These are phyloP conservation scores for Sicus ferrugineus DNA, from an alignment of 2,888 invertebrate genomes.

Conservation along the genomic window DNA sequence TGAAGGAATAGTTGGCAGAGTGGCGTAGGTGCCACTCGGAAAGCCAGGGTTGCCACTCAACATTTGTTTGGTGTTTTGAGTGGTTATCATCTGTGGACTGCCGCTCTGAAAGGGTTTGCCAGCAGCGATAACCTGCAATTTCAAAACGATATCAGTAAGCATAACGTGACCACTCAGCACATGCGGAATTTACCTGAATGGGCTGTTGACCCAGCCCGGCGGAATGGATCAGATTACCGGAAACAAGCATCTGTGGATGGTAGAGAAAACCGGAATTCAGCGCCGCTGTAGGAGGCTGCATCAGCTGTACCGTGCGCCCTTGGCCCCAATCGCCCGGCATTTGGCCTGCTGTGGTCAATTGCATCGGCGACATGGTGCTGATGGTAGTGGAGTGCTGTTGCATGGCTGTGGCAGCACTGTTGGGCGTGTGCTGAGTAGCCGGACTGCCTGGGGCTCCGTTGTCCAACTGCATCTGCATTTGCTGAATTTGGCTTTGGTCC, in stretches of 20 bases:
- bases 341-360: slow-evolving; percentile 69
- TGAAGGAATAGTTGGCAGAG: slow-evolving; percentile 69
- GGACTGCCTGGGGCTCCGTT: slow-evolving; percentile 65
- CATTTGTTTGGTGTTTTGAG: slow-evolving; percentile 75
- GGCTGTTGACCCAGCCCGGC: slow-evolving; percentile 61
- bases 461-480: slow-evolving; percentile 63
- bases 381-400: slow-evolving; percentile 71
- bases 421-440: slow-evolving; percentile 63
- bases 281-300: slow-evolving; percentile 72
- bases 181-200: slow-evolving; percentile 67
- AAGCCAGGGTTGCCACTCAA: slow-evolving; percentile 64
- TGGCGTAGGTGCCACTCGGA: slow-evolving; percentile 71
- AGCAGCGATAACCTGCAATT: slow-evolving; percentile 69
- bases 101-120: slow-evolving; percentile 86
- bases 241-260: slow-evolving; percentile 84
- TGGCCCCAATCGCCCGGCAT: slow-evolving; percentile 74
- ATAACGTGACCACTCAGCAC: no score
- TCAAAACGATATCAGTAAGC: neutral
- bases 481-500: slow-evolving; percentile 66
- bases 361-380: slow-evolving; percentile 80
- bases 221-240: slow-evolving; percentile 76
- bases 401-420: slow-evolving; percentile 51
- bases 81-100: slow-evolving; percentile 81
- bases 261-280: slow-evolving; percentile 78
- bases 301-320: slow-evolving; percentile 82